These are phyloP conservation scores for Hoplias malabaricus DNA, from an alignment of 2,113 vertebrate species.

Conservation along the genomic window DNA sequence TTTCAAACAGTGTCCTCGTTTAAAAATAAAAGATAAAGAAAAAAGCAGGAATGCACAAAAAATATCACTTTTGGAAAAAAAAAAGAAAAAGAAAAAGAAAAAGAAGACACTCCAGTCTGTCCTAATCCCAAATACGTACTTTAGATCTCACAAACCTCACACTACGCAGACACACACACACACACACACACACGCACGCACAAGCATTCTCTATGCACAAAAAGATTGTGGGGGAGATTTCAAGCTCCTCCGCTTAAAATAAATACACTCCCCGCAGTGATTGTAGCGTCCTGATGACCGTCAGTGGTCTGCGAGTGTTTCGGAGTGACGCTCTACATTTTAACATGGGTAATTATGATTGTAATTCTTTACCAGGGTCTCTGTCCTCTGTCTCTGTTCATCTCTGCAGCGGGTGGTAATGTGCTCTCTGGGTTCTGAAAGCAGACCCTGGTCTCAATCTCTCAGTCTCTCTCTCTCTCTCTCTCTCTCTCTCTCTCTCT, in stretches of 20 bases:
- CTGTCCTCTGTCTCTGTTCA: conserved; percentile 34
- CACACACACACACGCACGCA: conserved; percentile 25
- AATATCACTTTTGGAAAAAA: conserved; percentile 75
- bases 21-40: conserved; percentile 53
- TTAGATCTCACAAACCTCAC: conserved; percentile 76
- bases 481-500: conserved; percentile 35
- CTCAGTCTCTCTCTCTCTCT: background rate
- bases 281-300: conserved; percentile 41
- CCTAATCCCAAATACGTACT: conserved; percentile 80
- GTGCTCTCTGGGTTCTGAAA: conserved; percentile 41
- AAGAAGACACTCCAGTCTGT: conserved; percentile 78
- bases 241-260: conserved; percentile 56
- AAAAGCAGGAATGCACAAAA: conserved; percentile 85
- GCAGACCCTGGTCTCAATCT: conserved; percentile 40
- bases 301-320: conserved; percentile 26
- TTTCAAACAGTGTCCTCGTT: conserved; percentile 11
- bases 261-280: conserved; percentile 68
- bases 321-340: conserved; percentile 41
- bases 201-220: conserved; percentile 68
- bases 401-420: conserved; percentile 43
- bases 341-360: conserved; percentile 47
- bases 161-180: conserved; percentile 58
- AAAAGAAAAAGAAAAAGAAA: conserved; percentile 71
- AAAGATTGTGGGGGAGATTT: conserved; percentile 49
- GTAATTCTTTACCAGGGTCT: conserved; percentile 36